Evolutionary conservation across 2,888 invertebrate species (phyloP).

Genomic region (Athetis lepigone): DNA sequence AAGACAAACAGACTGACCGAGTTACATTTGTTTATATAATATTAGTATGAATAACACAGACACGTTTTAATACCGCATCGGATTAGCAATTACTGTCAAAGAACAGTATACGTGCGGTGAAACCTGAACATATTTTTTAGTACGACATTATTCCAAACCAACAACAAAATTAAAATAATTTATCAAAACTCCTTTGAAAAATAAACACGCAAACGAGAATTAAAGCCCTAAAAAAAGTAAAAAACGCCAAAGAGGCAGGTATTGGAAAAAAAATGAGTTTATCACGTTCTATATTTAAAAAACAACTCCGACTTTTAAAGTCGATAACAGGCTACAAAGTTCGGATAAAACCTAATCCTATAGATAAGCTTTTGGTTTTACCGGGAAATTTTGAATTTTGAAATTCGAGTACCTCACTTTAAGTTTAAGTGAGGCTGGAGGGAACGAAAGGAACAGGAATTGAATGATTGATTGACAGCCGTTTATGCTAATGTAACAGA

Average conservation of each 20-base stretch:
- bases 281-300: slow-evolving; percentile 43
- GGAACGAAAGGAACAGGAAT: slow-evolving; percentile 49
- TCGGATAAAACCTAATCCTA: slow-evolving; percentile 54
- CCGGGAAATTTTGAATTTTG: slow-evolving; percentile 53
- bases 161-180: slow-evolving; percentile 33
- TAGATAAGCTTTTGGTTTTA: slow-evolving; percentile 58
- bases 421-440: slow-evolving; percentile 44
- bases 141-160: not conserved
- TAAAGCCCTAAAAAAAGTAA: slow-evolving; percentile 11
- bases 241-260: slow-evolving; percentile 1
- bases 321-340: slow-evolving; percentile 53
- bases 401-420: slow-evolving; percentile 48
- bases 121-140: slow-evolving; percentile 2
- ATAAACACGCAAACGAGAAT: slow-evolving; percentile 34
- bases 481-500: slow-evolving; percentile 7
- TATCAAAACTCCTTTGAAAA: slow-evolving; percentile 25
- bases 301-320: slow-evolving; percentile 42
- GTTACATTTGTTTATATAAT: no score
- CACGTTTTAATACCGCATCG: not conserved
- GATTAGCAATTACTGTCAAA: slow-evolving; percentile 2
- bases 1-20: no score
- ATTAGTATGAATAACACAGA: no score
- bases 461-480: slow-evolving; percentile 43
- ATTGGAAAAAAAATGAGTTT: slow-evolving; percentile 36
- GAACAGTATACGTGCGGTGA: not conserved